phyloP scores from a whole-genome alignment of 1,140 invertebrate genomes.

The Panonychus citri region DNA sequence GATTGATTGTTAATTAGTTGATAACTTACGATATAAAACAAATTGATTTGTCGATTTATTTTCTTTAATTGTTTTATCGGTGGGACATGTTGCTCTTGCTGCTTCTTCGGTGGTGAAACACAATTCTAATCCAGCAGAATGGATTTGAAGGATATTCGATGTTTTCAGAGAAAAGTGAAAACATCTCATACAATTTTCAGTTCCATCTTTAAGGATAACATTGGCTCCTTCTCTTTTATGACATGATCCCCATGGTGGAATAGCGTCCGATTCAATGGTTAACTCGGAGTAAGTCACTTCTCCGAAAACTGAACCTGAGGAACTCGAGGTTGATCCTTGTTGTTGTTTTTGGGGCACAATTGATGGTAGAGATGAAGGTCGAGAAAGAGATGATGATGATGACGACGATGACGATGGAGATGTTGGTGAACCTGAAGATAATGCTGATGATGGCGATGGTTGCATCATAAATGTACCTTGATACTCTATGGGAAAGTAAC shows the following conservation, averaged over 20 bases:
- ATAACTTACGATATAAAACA: slow-evolving; percentile 9
- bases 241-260: slow-evolving; percentile 41
- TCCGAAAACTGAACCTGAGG: no score
- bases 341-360: no score
- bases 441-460: slow-evolving; percentile 22
- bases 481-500: slow-evolving; percentile 41
- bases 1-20: not conserved
- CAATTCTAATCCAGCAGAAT: slow-evolving; percentile 32
- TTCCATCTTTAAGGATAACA: slow-evolving; percentile 36
- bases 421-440: no score
- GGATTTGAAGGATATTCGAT: slow-evolving; percentile 37
- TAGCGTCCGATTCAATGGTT: slow-evolving; percentile 36
- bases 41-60: slow-evolving; percentile 2
- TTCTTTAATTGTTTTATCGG: slow-evolving; percentile 16
- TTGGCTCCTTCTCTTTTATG: slow-evolving; percentile 34
- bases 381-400: no score
- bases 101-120: slow-evolving; percentile 36
- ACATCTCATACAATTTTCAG: slow-evolving; percentile 35
- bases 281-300: slow-evolving; percentile 32
- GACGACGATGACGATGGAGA: slow-evolving; percentile 22
- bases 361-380: no score
- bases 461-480: slow-evolving; percentile 42
- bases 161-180: slow-evolving; percentile 34
- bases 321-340: slow-evolving; percentile 13
- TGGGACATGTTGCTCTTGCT: slow-evolving; percentile 33